Evolutionary conservation across 2,113 vertebrate genomes (phyloP).

Genomic region (Equus quagga): DNA sequence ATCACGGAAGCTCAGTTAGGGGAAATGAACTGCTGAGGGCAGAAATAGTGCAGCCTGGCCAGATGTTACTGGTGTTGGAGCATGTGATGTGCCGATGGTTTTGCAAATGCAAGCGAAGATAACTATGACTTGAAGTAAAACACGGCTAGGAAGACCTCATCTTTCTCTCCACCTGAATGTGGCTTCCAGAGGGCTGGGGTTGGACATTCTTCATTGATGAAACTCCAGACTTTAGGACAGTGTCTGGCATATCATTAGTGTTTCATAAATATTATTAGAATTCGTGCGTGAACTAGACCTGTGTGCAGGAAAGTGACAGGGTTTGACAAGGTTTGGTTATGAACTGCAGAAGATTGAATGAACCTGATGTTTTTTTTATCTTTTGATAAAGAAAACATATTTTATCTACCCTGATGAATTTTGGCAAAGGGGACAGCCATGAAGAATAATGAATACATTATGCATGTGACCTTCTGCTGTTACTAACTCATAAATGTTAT

Average conservation of each 20-base stretch:
- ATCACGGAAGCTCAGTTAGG: neutral
- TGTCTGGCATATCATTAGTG: neutral
- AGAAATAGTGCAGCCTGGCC: neutral
- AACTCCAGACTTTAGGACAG: neutral
- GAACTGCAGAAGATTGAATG: neutral
- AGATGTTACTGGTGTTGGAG: neutral
- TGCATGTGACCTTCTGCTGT: neutral
- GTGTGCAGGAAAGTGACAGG: neutral
- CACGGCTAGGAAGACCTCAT: neutral
- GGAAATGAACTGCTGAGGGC: neutral
- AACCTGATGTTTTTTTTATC: neutral
- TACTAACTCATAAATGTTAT: neutral
- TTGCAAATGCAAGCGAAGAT: neutral
- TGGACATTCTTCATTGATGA: neutral
- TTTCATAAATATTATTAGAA: neutral
- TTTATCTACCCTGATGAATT: neutral
- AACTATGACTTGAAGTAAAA: neutral
- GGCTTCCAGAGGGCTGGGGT: neutral
- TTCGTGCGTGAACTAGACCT: neutral
- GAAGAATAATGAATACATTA: neutral
- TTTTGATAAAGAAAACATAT: neutral
- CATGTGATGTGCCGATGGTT: neutral
- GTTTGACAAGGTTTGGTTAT: neutral
- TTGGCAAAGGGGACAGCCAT: neutral
- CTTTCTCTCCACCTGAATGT: neutral